These are phyloP conservation scores for Rhagoletis zephyria DNA, from an alignment of 1,140 invertebrate genomes.

Conservation along the genomic window DNA sequence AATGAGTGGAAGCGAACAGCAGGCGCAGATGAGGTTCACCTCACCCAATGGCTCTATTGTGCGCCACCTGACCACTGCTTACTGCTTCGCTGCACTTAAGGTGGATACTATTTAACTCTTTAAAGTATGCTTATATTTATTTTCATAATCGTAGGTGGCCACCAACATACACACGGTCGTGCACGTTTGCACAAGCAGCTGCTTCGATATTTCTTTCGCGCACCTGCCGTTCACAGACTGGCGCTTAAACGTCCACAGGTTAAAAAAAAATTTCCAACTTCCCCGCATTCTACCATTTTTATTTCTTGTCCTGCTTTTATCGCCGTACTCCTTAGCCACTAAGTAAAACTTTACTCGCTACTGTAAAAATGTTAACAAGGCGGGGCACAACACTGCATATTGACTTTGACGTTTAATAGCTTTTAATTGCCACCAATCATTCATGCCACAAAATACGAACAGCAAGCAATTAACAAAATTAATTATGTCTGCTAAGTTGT, in stretches of 20 bases:
- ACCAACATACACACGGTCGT: not conserved
- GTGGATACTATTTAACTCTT: too few species aligned
- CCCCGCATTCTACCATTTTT: not conserved
- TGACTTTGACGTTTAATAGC: constrained; percentile 3
- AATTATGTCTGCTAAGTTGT: constrained; percentile 31
- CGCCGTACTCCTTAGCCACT: not conserved
- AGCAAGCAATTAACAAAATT: constrained; percentile 8
- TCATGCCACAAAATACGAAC: constrained; percentile 21
- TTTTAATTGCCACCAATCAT: constrained; percentile 34
- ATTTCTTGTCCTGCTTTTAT: not conserved
- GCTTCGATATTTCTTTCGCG: not conserved
- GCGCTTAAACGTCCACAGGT: not conserved
- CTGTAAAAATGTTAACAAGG: not conserved
- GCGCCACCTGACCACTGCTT: not conserved
- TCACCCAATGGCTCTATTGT: too few species aligned
- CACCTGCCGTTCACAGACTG: too few species aligned
- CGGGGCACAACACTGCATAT: not conserved
- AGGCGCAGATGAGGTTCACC: too few species aligned
- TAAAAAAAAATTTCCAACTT: not conserved
- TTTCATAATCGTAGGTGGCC: too few species aligned
- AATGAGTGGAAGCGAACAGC: too few species aligned
- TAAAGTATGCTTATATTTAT: too few species aligned
- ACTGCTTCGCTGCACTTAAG: too few species aligned
- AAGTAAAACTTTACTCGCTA: not conserved
- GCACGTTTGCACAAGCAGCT: not conserved